A percentile compares a stretch with the other conserved stretches of the same genome.
These are phyloP conservation scores for Natator depressus DNA, from an alignment of 2,113 vertebrate genomes.

Conservation along the genomic window DNA sequence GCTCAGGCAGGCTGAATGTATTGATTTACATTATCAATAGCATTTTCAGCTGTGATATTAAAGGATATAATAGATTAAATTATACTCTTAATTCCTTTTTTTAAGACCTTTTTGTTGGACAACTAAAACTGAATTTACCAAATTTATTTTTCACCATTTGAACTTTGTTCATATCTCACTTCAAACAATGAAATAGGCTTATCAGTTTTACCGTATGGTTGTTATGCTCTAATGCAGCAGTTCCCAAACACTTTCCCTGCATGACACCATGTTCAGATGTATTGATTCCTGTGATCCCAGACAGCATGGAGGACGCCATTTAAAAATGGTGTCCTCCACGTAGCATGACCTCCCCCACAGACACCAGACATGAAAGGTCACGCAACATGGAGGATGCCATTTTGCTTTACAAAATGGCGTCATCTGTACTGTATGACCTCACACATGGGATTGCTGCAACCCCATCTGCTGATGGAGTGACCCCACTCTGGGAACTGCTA, in stretches of 20 bases:
- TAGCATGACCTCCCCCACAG: neutral
- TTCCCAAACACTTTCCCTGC: neutral
- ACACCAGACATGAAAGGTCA: neutral
- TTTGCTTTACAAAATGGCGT: neutral
- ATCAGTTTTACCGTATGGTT: rapidly evolving
- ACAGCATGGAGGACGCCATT: neutral
- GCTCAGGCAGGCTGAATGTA: constrained; percentile 41
- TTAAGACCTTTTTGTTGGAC: neutral
- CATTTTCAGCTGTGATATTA: neutral
- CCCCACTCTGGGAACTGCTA: neutral
- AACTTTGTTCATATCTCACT: neutral
- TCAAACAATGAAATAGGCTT: neutral
- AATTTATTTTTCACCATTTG: neutral
- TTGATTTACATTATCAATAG: constrained; percentile 50
- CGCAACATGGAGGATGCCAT: neutral
- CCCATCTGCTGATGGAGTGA: neutral
- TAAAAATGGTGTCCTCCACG: neutral
- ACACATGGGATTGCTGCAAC: neutral
- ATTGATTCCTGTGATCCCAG: too few relatives aligned
- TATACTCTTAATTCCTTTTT: neutral
- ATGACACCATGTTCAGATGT: neutral
- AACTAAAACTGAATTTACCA: neutral
- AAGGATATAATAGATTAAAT: neutral
- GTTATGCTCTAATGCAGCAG: neutral
- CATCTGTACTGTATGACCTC: neutral